phyloP scores from a whole-genome alignment of 2,113 vertebrate genomes.

The Paramisgurnus dabryanus region DNA sequence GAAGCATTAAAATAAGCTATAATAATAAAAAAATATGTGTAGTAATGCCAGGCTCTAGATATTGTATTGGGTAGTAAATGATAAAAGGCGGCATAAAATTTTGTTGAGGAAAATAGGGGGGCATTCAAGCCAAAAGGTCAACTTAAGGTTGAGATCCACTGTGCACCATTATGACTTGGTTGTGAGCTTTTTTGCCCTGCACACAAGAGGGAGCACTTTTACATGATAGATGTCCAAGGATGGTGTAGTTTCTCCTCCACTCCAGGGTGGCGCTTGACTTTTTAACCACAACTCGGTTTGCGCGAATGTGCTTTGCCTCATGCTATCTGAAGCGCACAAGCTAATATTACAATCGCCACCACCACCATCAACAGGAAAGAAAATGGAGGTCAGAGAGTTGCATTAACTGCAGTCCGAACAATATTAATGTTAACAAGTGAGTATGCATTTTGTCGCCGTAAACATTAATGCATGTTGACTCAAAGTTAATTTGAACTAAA shows the following conservation, averaged over 20 bases:
- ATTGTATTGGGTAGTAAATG: too few species aligned
- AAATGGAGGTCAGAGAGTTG: slow-evolving; percentile 50
- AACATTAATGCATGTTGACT: neutral
- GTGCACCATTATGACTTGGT: too few species aligned
- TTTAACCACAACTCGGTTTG: neutral
- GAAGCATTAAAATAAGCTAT: too few species aligned
- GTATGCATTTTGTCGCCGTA: slow-evolving; percentile 20
- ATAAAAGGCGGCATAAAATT: too few species aligned
- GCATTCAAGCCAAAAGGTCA: too few species aligned
- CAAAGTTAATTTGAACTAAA: neutral
- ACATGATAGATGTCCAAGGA: neutral
- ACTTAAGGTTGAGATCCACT: too few species aligned
- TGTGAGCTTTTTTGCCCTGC: neutral
- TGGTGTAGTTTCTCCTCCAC: slow-evolving; percentile 4
- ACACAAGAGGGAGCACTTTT: slow-evolving; percentile 4
- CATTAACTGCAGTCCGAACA: slow-evolving; percentile 26
- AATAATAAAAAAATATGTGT: too few species aligned
- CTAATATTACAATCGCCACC: slow-evolving; percentile 8
- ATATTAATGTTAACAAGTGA: slow-evolving; percentile 30
- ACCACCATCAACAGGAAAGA: slow-evolving; percentile 41
- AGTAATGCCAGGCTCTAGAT: too few species aligned
- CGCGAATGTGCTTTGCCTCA: neutral
- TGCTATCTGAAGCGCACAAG: neutral
- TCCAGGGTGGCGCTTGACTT: neutral
- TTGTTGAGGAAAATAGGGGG: too few species aligned